Evolutionary conservation across 2,113 vertebrate species (phyloP).

Genomic region (Chloropsis cyanopogon): DNA sequence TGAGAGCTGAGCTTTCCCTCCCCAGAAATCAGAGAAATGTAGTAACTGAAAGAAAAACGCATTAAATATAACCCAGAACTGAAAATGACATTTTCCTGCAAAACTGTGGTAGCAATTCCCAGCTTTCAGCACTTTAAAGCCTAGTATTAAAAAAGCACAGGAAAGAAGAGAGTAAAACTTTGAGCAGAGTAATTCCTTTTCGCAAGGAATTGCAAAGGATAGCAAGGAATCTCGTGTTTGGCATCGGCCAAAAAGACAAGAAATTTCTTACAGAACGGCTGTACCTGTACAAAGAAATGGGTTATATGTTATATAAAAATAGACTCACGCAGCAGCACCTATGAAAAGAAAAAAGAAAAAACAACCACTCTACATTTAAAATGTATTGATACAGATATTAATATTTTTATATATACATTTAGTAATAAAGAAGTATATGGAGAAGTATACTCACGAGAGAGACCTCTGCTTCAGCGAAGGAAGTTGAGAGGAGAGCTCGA

Average conservation of each 20-base stretch:
- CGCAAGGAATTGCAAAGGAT: no score
- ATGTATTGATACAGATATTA: neutral
- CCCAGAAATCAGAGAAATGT: neutral
- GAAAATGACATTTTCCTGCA: neutral
- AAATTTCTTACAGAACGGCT: neutral
- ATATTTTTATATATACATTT: fast-evolving
- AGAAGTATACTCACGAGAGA: fast-evolving
- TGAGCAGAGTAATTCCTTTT: neutral
- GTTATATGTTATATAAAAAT: fast-evolving
- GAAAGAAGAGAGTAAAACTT: neutral
- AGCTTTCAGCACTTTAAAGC: neutral
- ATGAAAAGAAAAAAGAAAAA: no score
- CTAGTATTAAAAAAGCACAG: neutral
- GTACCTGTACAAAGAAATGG: fast-evolving
- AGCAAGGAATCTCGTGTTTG: neutral
- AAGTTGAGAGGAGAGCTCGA: neutral
- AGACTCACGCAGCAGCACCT: fast-evolving
- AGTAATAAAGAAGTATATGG: neutral
- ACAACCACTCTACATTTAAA: fast-evolving
- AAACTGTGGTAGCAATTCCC: neutral
- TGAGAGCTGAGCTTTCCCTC: neutral
- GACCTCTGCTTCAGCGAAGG: neutral
- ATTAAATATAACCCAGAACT: neutral
- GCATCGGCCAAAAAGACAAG: neutral
- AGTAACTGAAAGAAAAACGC: neutral